These are phyloP conservation scores for Nemopilema nomurai DNA, from an alignment of 30 jellyfish, hydroid and myxozoan species.

Conservation along the genomic window DNA sequence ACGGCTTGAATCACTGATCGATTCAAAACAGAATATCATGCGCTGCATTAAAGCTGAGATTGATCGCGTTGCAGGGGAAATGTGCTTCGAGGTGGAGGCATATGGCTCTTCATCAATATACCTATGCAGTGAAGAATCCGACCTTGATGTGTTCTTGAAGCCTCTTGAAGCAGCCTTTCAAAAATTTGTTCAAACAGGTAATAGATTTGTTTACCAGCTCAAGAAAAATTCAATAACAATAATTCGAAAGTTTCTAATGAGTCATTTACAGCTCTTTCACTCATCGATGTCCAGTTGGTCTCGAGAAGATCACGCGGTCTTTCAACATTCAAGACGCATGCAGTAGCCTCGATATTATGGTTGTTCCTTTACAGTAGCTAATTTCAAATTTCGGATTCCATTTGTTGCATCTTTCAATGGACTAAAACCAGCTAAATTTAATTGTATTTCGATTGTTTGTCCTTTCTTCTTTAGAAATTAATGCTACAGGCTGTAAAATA, in stretches of 20 bases:
- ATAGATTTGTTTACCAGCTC: not conserved
- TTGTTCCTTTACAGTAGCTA: no score
- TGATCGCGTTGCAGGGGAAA: constrained; percentile 49
- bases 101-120: constrained; percentile 85
- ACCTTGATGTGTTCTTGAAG: constrained; percentile 65
- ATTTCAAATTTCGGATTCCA: no score
- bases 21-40: constrained; percentile 38
- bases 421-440: no score
- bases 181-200: constrained; percentile 19
- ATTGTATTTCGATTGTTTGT: no score
- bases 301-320: no score
- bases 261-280: no score
- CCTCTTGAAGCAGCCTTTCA: constrained; percentile 32
- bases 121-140: constrained; percentile 82
- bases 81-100: constrained; percentile 27
- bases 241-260: not conserved
- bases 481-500: no score
- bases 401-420: no score
- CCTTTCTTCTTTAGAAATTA: no score
- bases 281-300: no score
- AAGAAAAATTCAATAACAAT: not conserved
- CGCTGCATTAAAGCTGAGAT: constrained; percentile 52
- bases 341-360: no score
- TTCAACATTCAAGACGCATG: no score
- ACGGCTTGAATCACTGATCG: constrained; percentile 32